Conservation (phyloP, 2,113 vertebrate species). For the Pachycephala philippinensis region DNA sequence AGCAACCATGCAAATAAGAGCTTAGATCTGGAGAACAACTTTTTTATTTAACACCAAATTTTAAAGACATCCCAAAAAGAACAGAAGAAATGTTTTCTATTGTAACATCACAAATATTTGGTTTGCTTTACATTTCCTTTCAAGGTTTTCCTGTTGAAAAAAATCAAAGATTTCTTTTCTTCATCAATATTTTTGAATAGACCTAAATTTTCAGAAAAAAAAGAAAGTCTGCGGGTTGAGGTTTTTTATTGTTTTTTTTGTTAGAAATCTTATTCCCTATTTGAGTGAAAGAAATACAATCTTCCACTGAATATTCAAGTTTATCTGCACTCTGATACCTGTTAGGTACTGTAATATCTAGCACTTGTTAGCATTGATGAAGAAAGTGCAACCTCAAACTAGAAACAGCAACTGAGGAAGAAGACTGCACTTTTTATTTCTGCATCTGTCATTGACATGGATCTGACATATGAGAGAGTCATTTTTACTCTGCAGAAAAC, state of each 20-base stretch:
- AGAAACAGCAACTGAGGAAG: background rate
- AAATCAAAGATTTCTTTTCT: background rate
- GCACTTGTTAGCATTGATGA: background rate
- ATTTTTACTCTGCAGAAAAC: background rate
- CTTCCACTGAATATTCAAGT: background rate
- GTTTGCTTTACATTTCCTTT: background rate
- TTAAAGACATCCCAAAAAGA: background rate
- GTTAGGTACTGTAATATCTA: background rate
- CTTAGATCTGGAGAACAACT: background rate
- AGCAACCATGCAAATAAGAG: background rate
- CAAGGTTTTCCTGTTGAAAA: background rate
- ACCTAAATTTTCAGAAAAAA: background rate
- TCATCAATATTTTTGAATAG: background rate
- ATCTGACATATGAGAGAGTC: background rate
- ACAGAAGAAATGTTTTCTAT: background rate
- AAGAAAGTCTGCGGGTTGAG: accelerated
- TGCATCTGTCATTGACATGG: background rate
- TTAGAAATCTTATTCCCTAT: background rate
- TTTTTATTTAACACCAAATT: background rate
- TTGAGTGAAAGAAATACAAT: background rate
- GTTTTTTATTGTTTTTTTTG: background rate
- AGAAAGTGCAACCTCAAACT: background rate
- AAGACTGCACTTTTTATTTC: background rate
- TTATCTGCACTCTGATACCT: background rate
- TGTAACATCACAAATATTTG: background rate